phyloP scores from a whole-genome alignment of 2,113 vertebrate genomes.

The Muscicapa adusta region DNA sequence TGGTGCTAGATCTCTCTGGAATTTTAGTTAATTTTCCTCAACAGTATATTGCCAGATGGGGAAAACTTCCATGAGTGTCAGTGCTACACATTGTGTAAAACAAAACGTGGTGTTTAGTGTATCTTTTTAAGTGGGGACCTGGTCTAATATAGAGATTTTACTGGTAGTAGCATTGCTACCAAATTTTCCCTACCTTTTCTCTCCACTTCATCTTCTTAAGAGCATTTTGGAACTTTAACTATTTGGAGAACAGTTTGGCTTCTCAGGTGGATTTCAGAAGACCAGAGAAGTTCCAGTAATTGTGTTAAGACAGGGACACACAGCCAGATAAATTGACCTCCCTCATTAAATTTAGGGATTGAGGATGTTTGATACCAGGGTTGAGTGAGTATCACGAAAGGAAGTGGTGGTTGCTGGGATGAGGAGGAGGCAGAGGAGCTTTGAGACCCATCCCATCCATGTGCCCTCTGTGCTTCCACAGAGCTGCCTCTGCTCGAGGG shows the following conservation, averaged over 20 bases:
- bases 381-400: neutral
- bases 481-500: neutral
- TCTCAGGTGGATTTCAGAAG: neutral
- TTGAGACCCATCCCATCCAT: neutral
- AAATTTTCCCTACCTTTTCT: neutral
- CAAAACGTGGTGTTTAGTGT: neutral
- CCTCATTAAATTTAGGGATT: neutral
- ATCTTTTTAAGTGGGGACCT: neutral
- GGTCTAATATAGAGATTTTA: neutral
- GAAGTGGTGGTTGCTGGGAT: too few relatives aligned
- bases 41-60: too few relatives aligned
- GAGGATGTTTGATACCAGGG: neutral
- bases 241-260: neutral
- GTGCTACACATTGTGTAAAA: neutral
- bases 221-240: neutral
- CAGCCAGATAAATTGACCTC: neutral
- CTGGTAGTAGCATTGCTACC: neutral
- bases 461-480: accelerated
- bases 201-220: neutral
- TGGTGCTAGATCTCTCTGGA: neutral
- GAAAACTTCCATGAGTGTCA: neutral
- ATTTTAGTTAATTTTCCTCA: neutral
- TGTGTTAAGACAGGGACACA: neutral
- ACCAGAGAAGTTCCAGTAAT: neutral
- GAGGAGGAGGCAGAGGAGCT: neutral